These are phyloP conservation scores for Eupithecia subumbrata DNA, from an alignment of 2,888 invertebrate species.

Conservation along the genomic window DNA sequence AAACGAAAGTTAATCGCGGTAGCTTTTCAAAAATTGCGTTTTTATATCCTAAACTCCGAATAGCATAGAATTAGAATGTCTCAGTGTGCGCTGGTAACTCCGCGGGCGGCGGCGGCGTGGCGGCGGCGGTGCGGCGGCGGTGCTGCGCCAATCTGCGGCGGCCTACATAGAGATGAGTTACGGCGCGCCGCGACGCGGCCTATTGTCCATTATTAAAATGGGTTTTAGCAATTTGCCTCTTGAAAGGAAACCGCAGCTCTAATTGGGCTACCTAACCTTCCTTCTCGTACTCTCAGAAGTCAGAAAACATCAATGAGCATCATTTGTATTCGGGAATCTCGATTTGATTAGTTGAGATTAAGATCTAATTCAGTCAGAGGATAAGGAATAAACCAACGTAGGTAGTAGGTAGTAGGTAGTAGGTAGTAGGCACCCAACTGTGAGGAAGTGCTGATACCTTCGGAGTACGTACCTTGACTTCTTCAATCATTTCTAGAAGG, in stretches of 20 bases:
- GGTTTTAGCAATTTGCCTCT: slow-evolving; percentile 37
- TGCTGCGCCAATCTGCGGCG: slow-evolving; percentile 38
- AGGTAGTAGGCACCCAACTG: no score
- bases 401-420: no score
- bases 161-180: slow-evolving; percentile 42
- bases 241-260: slow-evolving; percentile 39
- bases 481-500: not conserved
- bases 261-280: slow-evolving; percentile 25
- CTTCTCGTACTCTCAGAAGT: no score
- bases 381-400: not conserved
- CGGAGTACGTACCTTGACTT: no score
- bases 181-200: slow-evolving; percentile 30
- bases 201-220: slow-evolving; percentile 40
- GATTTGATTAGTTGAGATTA: not conserved
- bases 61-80: not conserved
- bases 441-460: no score
- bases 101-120: not conserved
- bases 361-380: not conserved
- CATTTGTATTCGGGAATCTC: no score
- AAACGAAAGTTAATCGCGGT: no score
- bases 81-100: not conserved
- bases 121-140: slow-evolving; percentile 1
- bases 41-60: not conserved
- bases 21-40: no score
- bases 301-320: no score